Percentiles rank a stretch among this genome's conserved stretches.
Conservation (phyloP, 2,888 invertebrate genomes). For the Gonocerus acuteangulatus region DNA sequence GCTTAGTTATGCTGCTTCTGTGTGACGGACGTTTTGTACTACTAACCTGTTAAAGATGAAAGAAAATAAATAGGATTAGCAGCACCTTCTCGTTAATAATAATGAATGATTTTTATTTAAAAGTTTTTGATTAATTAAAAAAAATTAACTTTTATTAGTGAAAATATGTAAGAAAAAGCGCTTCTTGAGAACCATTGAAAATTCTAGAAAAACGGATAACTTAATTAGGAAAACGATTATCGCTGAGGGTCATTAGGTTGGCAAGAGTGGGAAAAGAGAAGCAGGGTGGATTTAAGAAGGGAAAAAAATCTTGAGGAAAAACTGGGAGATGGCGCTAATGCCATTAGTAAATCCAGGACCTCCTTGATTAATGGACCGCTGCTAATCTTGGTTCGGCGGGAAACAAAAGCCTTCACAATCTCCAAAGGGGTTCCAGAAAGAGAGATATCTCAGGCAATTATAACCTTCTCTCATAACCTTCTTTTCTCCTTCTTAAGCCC, state of each 20-base stretch:
- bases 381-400: slow-evolving; percentile 7
- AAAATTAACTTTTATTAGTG: too few relatives aligned
- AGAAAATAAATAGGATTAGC: too few relatives aligned
- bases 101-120: too few relatives aligned
- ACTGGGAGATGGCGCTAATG: slow-evolving; percentile 5
- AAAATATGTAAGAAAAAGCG: too few relatives aligned
- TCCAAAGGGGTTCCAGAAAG: slow-evolving; percentile 10
- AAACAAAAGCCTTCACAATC: slow-evolving; percentile 20
- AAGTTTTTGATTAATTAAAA: too few relatives aligned
- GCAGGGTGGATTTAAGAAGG: background rate
- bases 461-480: slow-evolving; percentile 2
- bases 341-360: slow-evolving; percentile 22
- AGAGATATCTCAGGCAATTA: slow-evolving; percentile 17
- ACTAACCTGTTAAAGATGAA: too few relatives aligned
- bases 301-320: slow-evolving; percentile 2
- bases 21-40: too few relatives aligned
- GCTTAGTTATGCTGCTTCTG: too few relatives aligned
- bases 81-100: too few relatives aligned
- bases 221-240: slow-evolving; percentile 23
- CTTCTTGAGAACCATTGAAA: too few relatives aligned
- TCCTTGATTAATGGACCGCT: slow-evolving; percentile 23
- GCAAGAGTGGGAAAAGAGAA: slow-evolving; percentile 27
- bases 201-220: slow-evolving; percentile 12
- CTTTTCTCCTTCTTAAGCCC: slow-evolving; percentile 13
- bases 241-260: slow-evolving; percentile 19